Conservation (phyloP, 1,140 invertebrate genomes). For the Melipona quadrifasciata region DNA sequence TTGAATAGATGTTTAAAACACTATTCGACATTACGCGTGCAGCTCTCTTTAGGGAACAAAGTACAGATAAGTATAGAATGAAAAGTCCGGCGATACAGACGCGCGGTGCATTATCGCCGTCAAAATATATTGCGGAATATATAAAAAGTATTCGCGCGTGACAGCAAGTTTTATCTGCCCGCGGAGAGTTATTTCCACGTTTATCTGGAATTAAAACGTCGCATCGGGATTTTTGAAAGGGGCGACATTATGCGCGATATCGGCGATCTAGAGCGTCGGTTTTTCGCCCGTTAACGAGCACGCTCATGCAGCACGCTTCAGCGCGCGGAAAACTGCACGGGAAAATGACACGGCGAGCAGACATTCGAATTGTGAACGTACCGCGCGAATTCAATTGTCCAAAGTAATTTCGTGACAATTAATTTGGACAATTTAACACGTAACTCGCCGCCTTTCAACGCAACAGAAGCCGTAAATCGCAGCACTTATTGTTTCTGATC, state of each 20-base stretch:
- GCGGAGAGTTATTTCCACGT: constrained; percentile 41
- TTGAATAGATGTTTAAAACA: too few species aligned
- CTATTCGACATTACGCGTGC: too few species aligned
- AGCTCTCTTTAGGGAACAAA: too few species aligned
- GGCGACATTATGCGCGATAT: constrained; percentile 24
- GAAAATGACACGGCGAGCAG: neutral
- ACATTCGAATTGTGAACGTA: constrained; percentile 8
- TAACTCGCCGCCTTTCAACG: neutral
- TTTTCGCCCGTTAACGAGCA: constrained; percentile 43
- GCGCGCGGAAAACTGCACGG: neutral
- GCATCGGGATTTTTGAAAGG: constrained; percentile 17
- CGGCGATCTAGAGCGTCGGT: constrained; percentile 28
- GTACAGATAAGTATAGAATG: too few species aligned
- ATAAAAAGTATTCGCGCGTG: neutral
- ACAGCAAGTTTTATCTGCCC: constrained; percentile 29
- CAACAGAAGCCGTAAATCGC: too few species aligned
- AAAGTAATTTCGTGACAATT: constrained; percentile 2
- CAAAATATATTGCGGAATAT: too few species aligned
- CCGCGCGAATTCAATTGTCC: constrained; percentile 5
- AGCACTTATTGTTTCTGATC: too few species aligned
- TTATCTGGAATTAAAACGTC: constrained; percentile 68
- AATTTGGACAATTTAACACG: constrained; percentile 1
- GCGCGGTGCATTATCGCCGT: too few species aligned
- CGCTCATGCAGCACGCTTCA: neutral
- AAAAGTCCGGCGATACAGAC: too few species aligned